Evolutionary conservation across 2,113 vertebrate species (phyloP), one percentile per base, ranked within the genome.

Genomic region (Gavia stellata): DNA sequence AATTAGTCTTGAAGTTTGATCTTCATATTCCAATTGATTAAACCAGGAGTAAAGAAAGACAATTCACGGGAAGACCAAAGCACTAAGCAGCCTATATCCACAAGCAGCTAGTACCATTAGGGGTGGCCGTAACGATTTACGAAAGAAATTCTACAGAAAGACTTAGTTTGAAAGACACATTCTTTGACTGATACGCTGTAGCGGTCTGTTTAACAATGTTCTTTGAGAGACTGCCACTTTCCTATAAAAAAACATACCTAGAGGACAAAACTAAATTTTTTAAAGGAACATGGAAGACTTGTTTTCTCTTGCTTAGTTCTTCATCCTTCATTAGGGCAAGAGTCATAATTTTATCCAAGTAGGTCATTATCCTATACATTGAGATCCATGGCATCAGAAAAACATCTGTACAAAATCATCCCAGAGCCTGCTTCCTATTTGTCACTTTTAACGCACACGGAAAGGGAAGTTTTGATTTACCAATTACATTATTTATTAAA

Each of bases 41-140:
- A 95, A 55, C 7, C 10, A 50, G 44, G n/a, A 86, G 7, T 58
- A 47, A 96, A 87, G 36, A 63, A 17, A 83, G 58, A 34, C 10
- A 79, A 56, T 9, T 55, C 20, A 31, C 3, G 82, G 45, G 7
- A 74, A 61, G 17, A 14, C 13, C 16, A 53, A 74, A 81, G 34
- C 42, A 71, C 40, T 29, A 38, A 74, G 23, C 19, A 55, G 14
- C 19, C 29, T 36, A 33, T 42, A 71, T 24, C 18, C 17, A 78
- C 45, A 70, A 49, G 15, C 26, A 88, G 10, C 17, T 62, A 79
- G 18, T 19, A 53, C 20, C 47, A 71, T 15, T 26, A 71, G 26
- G 9, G 10, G 20, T 2, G 1, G 36, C 7, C 0, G 0, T 42
- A 90, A 24, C 7, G 28, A 67, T 15, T 50, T 52, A 38, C 44